Base-by-base conservation (phyloP, 2,888 invertebrate genomes). In the Tridacna crocea region DNA sequence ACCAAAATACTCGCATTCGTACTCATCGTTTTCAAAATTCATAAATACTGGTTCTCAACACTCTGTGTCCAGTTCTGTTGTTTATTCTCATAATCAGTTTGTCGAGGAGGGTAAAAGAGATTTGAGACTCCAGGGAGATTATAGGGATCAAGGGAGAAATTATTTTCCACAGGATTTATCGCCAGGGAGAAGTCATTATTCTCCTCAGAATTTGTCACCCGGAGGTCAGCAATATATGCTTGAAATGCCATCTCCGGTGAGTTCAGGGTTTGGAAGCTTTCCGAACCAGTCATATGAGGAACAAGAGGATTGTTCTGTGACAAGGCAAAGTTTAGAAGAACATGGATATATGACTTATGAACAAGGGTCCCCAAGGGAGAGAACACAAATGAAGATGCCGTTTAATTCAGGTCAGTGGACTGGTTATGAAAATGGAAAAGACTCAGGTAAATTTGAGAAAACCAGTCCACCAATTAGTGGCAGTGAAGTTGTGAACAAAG, bases 121-220 rank as follows among this genome's bases (percentile, higher is more conserved):
- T 66, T n/a, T 46, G 8, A 36, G 70, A 15, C 48, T 70, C 51
- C 48, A 70, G n/a, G 70, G 51, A 13, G 51, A 70, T 51, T 70
- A 26, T 22, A 12, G 8, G 8, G 46, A 11, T 51, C 24, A 22
- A 51, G 51, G 70, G 70, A 70, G 51, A 70, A 48, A 48, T 70
- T 70, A 70, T 70, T 70, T 51, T 26, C 48, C n/a, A 47, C 70
- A 70, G 24, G 55, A 70, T n/a, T 22, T 70, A 17, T 70, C 70
- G 15, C 70, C 70, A 51, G 70, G 70, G 55, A 70, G 70, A 13
- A 26, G 51, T 51, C 70, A 70, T 51, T 70, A 70, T 70, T 70
- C 70, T 51, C 51, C 70, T 4, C 51, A 22, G 51, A 24, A 13
- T 70, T 70, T 70, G 47, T 51, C 70, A 12, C 70, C 70, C 8